These are phyloP conservation scores for Tipula helvola DNA, from an alignment of 2,888 invertebrate species.

Conservation along the genomic window DNA sequence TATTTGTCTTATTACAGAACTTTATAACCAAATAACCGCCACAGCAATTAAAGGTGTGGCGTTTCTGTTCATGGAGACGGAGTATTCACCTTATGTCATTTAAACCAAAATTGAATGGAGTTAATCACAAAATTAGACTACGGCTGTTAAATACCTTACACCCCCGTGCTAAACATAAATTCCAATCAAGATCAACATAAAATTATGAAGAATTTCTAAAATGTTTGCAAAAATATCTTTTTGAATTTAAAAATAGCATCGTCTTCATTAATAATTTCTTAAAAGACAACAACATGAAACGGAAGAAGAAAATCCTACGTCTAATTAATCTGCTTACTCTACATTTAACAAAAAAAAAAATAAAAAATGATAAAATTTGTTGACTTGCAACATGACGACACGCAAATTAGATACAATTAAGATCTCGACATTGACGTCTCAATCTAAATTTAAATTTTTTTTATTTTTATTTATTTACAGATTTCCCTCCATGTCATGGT, in stretches of 20 bases:
- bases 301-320: background rate
- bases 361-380: background rate
- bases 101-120: no score
- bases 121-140: no score
- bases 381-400: background rate
- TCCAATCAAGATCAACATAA: background rate
- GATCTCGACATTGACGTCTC: background rate
- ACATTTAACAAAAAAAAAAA: background rate
- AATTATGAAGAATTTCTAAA: background rate
- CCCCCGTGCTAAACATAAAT: background rate
- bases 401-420: background rate
- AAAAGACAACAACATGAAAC: background rate
- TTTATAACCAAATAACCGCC: no score
- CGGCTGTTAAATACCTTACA: no score
- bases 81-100: no score
- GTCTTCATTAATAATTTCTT: background rate
- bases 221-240: background rate
- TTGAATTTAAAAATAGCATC: background rate
- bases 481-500: constrained; percentile 76
- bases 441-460: constrained; percentile 6
- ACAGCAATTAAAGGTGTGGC: no score
- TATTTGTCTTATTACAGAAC: no score
- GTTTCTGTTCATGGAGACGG: no score
- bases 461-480: constrained; percentile 36
- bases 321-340: background rate